Evolutionary conservation across 2,888 invertebrate genomes (phyloP), one percentile per base, ranked within the genome.

Genomic region (Ethmia dodecea): DNA sequence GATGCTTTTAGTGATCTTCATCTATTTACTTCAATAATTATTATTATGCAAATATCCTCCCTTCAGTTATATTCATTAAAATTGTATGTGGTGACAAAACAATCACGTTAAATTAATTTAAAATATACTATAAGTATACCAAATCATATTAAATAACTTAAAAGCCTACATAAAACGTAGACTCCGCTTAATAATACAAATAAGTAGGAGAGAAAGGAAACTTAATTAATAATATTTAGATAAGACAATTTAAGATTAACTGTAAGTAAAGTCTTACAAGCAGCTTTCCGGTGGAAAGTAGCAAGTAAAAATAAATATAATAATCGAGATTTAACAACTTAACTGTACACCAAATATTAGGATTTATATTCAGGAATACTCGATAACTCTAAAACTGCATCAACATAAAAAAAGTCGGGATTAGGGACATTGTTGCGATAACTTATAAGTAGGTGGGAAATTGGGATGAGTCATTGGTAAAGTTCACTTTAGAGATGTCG

Each of bases 171-270:
- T 45, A 49, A 40, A 84, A 86, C 84, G 84, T 77, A 86, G 83
- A 71, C 79, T 50, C 57, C 56, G 48, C 60, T 66, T 72, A 75
- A 63, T 66, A 70, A 69, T 70, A 72, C 60, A 59, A 68, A 49
- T 68, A 69, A 62, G 44, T 55, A 64, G n/a, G n/a, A n/a, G n/a
- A n/a, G 59, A 54, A 52, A 60, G 45, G 46, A 53, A 55, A 49
- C 46, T 47, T 48, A 52, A 49, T 36, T 36, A 33, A 33, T 32
- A 33, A 35, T 37, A 27, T 38, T 26, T 30, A 22, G 11, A 33
- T 12, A 26, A 9, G 13, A 12, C n/a, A n/a, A n/a, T n/a, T n/a
- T 25, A 15, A 24, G 13, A 33, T 4, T 13, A 13, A 15, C 22
- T 13, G 5, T 6, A 26, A 26, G n/a, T 26, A 26, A 10, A 10